A percentile compares a stretch with the other conserved stretches of the same genome.
These are phyloP conservation scores for Oscheius sp. DNA, from an alignment of 2,888 invertebrate genomes.

Conservation along the genomic window DNA sequence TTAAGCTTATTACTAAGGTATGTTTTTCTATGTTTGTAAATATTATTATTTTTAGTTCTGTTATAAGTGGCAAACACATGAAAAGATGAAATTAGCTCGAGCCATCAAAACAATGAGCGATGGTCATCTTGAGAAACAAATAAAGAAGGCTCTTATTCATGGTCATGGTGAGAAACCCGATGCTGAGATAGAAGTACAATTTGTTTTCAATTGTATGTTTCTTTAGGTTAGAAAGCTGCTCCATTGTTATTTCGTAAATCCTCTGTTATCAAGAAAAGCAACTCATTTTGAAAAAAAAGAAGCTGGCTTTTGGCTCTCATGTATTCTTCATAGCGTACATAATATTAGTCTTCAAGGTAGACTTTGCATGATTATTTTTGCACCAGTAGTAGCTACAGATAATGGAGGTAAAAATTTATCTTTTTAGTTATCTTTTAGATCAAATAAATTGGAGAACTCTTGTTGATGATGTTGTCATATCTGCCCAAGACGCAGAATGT, in stretches of 20 bases:
- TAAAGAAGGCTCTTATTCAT: neutral
- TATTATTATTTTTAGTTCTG: constrained; percentile 2
- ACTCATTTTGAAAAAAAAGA: neutral
- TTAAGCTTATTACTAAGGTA: neutral
- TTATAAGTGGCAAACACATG: neutral
- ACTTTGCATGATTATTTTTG: constrained; percentile 10
- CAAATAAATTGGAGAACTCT: neutral
- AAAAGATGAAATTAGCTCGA: neutral
- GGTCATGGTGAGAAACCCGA: neutral
- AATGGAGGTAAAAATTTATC: neutral
- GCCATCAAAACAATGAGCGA: constrained; percentile 1
- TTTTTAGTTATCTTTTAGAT: neutral
- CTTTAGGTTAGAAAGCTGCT: neutral
- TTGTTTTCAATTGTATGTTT: neutral
- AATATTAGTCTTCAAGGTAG: neutral
- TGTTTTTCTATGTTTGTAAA: neutral
- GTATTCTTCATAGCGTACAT: neutral
- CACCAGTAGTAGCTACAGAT: neutral
- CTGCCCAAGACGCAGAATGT: neutral
- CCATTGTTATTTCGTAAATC: constrained; percentile 2
- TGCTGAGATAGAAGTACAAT: constrained; percentile 3
- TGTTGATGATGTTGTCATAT: constrained; percentile 11
- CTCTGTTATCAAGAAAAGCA: neutral
- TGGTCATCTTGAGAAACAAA: neutral
- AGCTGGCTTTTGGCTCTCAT: constrained; percentile 6